Evolutionary conservation across 2,888 invertebrate genomes (phyloP).

Genomic region (Seira ritae): DNA sequence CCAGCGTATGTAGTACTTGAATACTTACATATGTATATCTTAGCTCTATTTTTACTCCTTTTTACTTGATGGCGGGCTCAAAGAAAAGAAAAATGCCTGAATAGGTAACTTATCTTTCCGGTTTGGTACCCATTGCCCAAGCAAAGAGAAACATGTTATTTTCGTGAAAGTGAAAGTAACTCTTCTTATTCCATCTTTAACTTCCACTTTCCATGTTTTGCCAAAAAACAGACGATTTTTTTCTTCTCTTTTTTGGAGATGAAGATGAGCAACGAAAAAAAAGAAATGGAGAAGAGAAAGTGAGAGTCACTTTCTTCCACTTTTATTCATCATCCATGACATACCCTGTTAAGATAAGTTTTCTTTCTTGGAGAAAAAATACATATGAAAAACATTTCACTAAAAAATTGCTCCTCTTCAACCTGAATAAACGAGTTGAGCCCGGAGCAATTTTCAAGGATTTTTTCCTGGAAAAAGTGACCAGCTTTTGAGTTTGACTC

Average conservation of each 20-base stretch:
- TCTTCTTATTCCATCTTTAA: constrained; percentile 37
- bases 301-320: constrained; percentile 10
- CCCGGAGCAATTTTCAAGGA: not conserved
- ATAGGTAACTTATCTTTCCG: constrained; percentile 54
- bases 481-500: not conserved
- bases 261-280: not conserved
- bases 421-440: constrained; percentile 31
- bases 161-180: constrained; percentile 26
- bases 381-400: constrained; percentile 11
- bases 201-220: constrained; percentile 7
- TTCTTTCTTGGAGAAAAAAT: no score
- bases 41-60: no score
- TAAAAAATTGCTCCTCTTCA: constrained; percentile 26
- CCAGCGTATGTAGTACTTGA: no score
- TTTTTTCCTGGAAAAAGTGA: constrained; percentile 26
- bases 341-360: constrained; percentile 22
- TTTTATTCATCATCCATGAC: constrained; percentile 12
- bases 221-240: no score
- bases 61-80: not conserved
- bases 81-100: constrained; percentile 17
- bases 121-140: not conserved
- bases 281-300: not conserved
- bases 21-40: no score
- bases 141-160: no score
- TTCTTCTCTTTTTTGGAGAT: constrained; percentile 7